Evolutionary conservation across 1,140 invertebrate species (phyloP), one percentile per base, ranked within the genome.

Genomic region (Argopecten irradians): DNA sequence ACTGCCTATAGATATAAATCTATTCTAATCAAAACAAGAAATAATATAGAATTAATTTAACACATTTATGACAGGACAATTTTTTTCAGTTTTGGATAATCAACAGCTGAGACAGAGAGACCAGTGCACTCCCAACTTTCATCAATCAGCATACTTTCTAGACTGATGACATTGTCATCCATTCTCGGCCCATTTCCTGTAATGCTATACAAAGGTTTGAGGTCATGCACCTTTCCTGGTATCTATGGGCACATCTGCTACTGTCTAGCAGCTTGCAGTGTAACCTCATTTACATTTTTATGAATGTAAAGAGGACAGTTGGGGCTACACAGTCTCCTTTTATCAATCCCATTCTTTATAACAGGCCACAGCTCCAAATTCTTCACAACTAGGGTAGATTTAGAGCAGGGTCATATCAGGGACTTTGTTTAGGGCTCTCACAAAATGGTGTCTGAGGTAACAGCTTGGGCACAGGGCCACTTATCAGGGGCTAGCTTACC

Each of bases 171-270:
- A 71, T 28, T 71, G 55, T 28, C 55, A 71, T 71, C 28, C n/a
- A 71, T 71, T 71, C 55, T 71, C 55, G n/a, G 55, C 55, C 55
- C 55, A 71, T 71, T 71, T 71, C 55, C 55, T 71, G 55, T 71
- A 71, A n/a, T 28, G 55, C 22, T 28, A 71, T n/a, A 71, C 55
- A 71, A 71, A 71, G 55, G 55, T 71, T 28, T 71, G 55, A n/a
- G 55, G 55, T 71, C 55, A n/a, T 71, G 55, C 55, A 71, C 55
- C 55, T 71, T 71, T 71, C n/a, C 36, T 28, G 55, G 55, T 71
- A 71, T 71, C 28, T 71, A 71, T 46, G 9, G 55, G 55, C 5
- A 71, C 55, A 71, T 71, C 55, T 71, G 55, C 55, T 71, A 71
- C 55, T 28, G n/a, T 71, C 55, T 71, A 71, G 55, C 55, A 71